Percentiles rank a stretch among this genome's conserved stretches.
Conservation (phyloP, 1,140 invertebrate species). For the Holcopasites calliopsidis region DNA sequence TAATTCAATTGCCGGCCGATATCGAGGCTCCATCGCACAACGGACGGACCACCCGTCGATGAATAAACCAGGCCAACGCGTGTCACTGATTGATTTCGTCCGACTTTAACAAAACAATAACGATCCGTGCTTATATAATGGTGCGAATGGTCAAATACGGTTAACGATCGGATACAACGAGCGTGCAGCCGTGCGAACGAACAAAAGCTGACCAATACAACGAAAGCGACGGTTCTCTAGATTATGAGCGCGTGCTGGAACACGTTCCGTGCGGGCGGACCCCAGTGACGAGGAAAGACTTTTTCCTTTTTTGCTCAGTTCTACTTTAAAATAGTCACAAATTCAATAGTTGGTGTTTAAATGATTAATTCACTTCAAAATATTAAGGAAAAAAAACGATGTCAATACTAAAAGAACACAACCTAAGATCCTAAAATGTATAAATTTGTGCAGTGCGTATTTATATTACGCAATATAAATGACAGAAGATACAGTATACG, state of each 20-base stretch:
- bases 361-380: too few species aligned
- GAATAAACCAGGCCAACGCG: constrained; percentile 39
- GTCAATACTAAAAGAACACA: too few species aligned
- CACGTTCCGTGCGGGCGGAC: not conserved
- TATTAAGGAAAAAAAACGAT: too few species aligned
- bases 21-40: constrained; percentile 14
- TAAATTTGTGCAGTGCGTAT: too few species aligned
- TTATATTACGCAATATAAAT: too few species aligned
- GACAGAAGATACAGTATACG: too few species aligned
- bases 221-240: constrained; percentile 43
- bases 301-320: too few species aligned
- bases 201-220: constrained; percentile 34
- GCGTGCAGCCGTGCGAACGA: constrained; percentile 39
- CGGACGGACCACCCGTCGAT: constrained; percentile 24
- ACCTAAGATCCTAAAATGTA: too few species aligned
- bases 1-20: constrained; percentile 53
- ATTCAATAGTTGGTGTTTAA: too few species aligned
- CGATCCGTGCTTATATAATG: not conserved
- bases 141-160: constrained; percentile 41
- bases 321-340: too few species aligned
- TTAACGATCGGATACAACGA: constrained; percentile 51
- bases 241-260: not conserved
- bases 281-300: too few species aligned
- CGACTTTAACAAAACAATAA: constrained; percentile 1
- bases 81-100: constrained; percentile 47